phyloP scores from a whole-genome alignment of 2,113 vertebrate genomes.

The Vanacampus margaritifer region DNA sequence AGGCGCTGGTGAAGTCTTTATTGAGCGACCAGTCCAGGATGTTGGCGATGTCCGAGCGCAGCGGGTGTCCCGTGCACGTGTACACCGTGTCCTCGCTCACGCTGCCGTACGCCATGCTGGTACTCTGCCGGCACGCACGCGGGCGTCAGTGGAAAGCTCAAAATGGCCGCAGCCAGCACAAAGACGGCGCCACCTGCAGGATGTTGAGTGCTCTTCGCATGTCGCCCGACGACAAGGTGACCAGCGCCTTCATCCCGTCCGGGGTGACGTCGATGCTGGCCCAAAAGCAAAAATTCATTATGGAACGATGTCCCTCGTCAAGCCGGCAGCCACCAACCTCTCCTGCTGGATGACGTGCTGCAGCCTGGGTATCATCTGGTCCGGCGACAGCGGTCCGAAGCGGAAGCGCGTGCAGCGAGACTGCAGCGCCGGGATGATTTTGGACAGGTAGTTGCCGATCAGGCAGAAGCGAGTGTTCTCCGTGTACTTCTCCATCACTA shows the following conservation, averaged over 20 bases:
- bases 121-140: constrained; percentile 78
- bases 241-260: constrained; percentile 92
- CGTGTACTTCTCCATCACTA: constrained; percentile 97
- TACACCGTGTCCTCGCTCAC: constrained; percentile 91
- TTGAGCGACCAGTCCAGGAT: constrained; percentile 98
- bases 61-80: constrained; percentile 93
- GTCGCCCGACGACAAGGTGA: constrained; percentile 89
- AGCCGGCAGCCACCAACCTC: constrained; percentile 59
- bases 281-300: too few relatives aligned
- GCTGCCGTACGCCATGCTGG: constrained; percentile 88
- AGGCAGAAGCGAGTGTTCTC: constrained; percentile 96
- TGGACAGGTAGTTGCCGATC: constrained; percentile 97
- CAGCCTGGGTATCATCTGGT: constrained; percentile 92
- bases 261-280: constrained; percentile 82
- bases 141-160: neutral
- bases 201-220: constrained; percentile 96
- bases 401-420: constrained; percentile 95
- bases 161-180: neutral
- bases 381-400: constrained; percentile 86
- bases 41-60: constrained; percentile 91
- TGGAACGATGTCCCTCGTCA: too few relatives aligned
- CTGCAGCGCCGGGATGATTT: constrained; percentile 96
- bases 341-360: constrained; percentile 84
- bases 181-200: constrained; percentile 77
- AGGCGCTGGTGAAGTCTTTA: constrained; percentile 88